Evolutionary conservation across 2,888 invertebrate genomes (phyloP).

Genomic region (Drosophila stalkeri): DNA sequence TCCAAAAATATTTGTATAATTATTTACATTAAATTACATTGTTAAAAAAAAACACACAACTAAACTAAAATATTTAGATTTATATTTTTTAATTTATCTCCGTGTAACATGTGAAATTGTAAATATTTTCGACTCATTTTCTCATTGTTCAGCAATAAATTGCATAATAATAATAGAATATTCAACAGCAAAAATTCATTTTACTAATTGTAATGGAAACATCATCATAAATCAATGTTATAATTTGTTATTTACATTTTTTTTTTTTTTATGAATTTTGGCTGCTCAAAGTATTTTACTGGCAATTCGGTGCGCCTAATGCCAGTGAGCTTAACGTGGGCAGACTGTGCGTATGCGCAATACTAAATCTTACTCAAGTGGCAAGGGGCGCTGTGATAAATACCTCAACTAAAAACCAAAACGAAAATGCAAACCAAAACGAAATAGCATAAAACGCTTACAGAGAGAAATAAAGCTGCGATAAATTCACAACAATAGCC

Average conservation of each 20-base stretch:
- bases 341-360: constrained; percentile 18
- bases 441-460: constrained; percentile 63
- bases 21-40: neutral
- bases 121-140: neutral
- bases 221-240: constrained; percentile 31
- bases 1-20: neutral
- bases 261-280: neutral
- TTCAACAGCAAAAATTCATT: neutral
- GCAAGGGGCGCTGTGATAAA: constrained; percentile 39
- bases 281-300: constrained; percentile 5
- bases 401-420: constrained; percentile 44
- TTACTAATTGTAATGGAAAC: constrained; percentile 28
- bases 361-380: constrained; percentile 52
- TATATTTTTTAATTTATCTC: neutral
- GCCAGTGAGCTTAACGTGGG: constrained; percentile 29
- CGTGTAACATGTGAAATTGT: neutral
- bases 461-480: constrained; percentile 65
- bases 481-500: constrained; percentile 67
- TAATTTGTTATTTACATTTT: constrained; percentile 5
- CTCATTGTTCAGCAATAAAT: neutral
- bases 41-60: neutral
- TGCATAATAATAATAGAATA: neutral
- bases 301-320: constrained; percentile 5
- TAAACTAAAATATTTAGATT: neutral
- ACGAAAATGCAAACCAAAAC: constrained; percentile 24